A percentile compares a stretch with the other conserved stretches of the same genome.
Evolutionary conservation across 2,888 invertebrate species (phyloP).

Genomic region (Artemia sinica): DNA sequence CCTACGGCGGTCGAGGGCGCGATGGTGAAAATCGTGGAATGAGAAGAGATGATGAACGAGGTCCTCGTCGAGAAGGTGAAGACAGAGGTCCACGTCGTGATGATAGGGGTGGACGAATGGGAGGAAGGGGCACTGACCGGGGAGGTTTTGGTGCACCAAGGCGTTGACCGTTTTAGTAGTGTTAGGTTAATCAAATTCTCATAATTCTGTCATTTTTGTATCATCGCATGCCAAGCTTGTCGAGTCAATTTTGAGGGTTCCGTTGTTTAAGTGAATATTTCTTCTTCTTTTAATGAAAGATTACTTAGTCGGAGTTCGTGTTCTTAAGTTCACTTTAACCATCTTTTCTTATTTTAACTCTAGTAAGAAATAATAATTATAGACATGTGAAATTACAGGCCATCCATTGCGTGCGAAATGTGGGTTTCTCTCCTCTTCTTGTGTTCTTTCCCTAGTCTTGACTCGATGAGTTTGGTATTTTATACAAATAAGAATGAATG

Average conservation of each 20-base stretch:
- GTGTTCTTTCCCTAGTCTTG: no score
- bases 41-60: constrained; percentile 3
- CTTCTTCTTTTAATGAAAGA: no score
- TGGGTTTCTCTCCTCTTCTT: no score
- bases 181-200: constrained; percentile 13
- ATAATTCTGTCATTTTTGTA: background rate
- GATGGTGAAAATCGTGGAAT: constrained; percentile 3
- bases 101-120: background rate
- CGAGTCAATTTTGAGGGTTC: background rate
- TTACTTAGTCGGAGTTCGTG: no score
- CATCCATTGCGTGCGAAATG: no score
- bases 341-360: no score
- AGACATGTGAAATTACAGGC: no score
- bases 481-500: no score
- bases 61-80: background rate
- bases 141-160: background rate
- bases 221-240: background rate
- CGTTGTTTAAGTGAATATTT: background rate
- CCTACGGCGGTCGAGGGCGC: background rate
- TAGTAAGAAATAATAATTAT: no score
- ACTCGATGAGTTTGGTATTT: no score
- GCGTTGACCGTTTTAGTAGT: constrained; percentile 7
- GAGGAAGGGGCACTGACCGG: background rate
- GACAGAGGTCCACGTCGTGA: constrained; percentile 10
- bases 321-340: no score